These are phyloP conservation scores for Drosophila equinoxialis DNA, from an alignment of 1,140 invertebrate species.

Conservation along the genomic window DNA sequence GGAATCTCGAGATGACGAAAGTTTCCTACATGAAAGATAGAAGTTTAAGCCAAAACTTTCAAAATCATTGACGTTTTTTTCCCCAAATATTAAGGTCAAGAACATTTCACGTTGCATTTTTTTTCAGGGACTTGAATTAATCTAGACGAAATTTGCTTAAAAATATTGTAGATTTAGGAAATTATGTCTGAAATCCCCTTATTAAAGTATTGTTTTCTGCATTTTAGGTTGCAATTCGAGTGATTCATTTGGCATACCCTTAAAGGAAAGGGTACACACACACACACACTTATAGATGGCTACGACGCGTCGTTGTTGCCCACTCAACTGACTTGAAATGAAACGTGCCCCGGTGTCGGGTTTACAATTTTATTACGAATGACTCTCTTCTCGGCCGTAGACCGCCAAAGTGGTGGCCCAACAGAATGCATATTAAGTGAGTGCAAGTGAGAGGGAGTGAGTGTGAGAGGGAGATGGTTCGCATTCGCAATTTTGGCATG, in stretches of 20 bases:
- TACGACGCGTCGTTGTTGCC: conserved; percentile 28
- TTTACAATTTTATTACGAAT: conserved; percentile 53
- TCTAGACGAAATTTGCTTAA: too few species aligned
- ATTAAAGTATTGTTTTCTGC: too few species aligned
- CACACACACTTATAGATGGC: neutral
- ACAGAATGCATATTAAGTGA: conserved; percentile 1
- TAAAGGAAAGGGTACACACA: neutral
- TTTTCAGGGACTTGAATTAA: too few species aligned
- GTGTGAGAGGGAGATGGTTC: neutral
- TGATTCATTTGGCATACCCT: neutral
- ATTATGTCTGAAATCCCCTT: too few species aligned
- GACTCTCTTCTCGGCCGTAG: conserved; percentile 14
- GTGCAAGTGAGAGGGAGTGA: neutral
- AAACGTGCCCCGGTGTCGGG: conserved; percentile 66
- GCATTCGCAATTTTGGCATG: conserved; percentile 4
- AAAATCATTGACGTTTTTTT: too few species aligned
- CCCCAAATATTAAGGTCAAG: too few species aligned
- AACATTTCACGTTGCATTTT: too few species aligned
- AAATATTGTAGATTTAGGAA: too few species aligned
- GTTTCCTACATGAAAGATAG: too few species aligned
- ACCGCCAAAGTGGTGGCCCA: conserved; percentile 4
- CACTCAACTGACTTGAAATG: conserved; percentile 35
- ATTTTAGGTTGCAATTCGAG: neutral
- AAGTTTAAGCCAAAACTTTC: too few species aligned
- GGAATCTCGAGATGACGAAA: too few species aligned